A percentile compares a stretch with the other conserved stretches of the same genome.
These are phyloP conservation scores for Graphium colonna DNA, from an alignment of 2,888 invertebrate species.

Conservation along the genomic window DNA sequence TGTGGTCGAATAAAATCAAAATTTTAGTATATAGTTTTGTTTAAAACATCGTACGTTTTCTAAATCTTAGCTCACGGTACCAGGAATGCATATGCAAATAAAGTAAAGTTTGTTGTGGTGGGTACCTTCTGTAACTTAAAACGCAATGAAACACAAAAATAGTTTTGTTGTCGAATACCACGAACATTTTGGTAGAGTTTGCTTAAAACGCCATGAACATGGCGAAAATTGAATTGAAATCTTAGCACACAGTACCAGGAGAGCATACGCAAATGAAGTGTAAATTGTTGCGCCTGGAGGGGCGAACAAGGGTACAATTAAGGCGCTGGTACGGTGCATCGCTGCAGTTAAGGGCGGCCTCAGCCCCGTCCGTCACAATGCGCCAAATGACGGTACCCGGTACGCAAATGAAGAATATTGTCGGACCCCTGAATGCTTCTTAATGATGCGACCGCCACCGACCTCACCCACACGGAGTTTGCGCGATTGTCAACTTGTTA, in stretches of 20 bases:
- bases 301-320: constrained; percentile 75
- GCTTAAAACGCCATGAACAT: neutral
- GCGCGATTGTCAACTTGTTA: constrained; percentile 65
- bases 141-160: too few species aligned
- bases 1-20: too few species aligned
- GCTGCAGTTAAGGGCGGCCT: constrained; percentile 57
- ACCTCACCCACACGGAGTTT: constrained; percentile 63
- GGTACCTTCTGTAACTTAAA: too few species aligned
- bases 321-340: constrained; percentile 61
- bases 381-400: constrained; percentile 72
- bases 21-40: too few species aligned
- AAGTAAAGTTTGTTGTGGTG: too few species aligned
- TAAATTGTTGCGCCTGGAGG: constrained; percentile 19
- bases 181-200: too few species aligned
- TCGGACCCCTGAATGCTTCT: constrained; percentile 75
- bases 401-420: constrained; percentile 80
- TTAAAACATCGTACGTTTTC: too few species aligned
- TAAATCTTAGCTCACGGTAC: too few species aligned
- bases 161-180: too few species aligned
- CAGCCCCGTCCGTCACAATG: constrained; percentile 58
- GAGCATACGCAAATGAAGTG: constrained; percentile 22
- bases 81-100: too few species aligned
- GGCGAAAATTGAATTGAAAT: constrained; percentile 2
- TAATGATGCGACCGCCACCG: constrained; percentile 65
- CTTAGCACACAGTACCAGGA: too few species aligned